A percentile compares a stretch with the other conserved stretches of the same genome.
Conservation (phyloP, 2,113 vertebrate species). For the Cacatua alba region DNA sequence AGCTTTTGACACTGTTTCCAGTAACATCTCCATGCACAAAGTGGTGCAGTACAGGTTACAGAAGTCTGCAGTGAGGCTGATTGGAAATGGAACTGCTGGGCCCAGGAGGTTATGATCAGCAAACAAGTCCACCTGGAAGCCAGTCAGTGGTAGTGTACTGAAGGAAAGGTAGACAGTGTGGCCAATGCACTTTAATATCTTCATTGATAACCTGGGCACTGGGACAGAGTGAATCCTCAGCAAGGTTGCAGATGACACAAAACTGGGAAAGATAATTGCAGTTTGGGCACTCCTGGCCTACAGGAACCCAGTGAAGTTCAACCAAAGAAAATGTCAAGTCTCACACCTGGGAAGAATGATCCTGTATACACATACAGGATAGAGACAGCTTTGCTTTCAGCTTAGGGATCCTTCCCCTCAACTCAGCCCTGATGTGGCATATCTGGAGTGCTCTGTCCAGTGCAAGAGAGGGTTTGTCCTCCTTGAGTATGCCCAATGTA, state of each 20-base stretch:
- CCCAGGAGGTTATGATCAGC: not conserved
- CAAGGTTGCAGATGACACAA: not conserved
- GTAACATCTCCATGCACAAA: not conserved
- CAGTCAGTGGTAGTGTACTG: not conserved
- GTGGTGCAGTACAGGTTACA: not conserved
- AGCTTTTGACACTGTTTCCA: not conserved
- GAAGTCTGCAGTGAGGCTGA: not conserved
- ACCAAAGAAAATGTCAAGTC: too few species aligned
- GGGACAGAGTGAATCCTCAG: not conserved
- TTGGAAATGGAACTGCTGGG: not conserved
- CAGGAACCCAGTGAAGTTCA: not conserved
- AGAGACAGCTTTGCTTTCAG: not conserved
- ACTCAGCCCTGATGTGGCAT: too few species aligned
- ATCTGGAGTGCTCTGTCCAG: not conserved
- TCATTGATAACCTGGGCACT: not conserved
- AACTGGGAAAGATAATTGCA: not conserved
- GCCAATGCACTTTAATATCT: not conserved
- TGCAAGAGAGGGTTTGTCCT: not conserved
- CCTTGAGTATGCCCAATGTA: not conserved
- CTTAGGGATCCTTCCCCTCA: not conserved
- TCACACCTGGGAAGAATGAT: not conserved
- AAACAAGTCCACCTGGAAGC: not conserved
- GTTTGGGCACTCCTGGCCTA: not conserved
- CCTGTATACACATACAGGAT: not conserved
- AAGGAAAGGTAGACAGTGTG: not conserved